Conservation (phyloP, 2,113 vertebrate species). For the Penelope pileata region DNA sequence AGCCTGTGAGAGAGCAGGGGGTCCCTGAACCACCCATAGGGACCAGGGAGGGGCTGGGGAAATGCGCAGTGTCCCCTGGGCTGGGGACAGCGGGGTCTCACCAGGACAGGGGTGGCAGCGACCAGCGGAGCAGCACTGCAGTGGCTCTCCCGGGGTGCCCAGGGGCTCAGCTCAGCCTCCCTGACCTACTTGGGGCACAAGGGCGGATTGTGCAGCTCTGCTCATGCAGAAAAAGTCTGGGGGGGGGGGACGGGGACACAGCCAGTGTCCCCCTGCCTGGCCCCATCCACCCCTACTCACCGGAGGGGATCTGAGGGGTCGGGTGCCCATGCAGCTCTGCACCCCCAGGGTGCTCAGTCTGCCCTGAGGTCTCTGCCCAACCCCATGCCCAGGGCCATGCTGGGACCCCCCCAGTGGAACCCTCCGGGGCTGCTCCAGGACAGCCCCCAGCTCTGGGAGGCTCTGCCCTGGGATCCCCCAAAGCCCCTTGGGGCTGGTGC, state of each 20-base stretch:
- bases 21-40: neutral
- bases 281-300: neutral
- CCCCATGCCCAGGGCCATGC: neutral
- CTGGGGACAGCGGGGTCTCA: neutral
- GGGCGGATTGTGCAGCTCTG: conserved; percentile 12
- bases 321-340: neutral
- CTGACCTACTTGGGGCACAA: conserved; percentile 68
- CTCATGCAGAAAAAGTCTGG: conserved; percentile 50
- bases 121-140: neutral
- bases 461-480: neutral
- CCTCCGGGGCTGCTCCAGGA: neutral
- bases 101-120: neutral
- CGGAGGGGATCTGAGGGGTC: neutral
- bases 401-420: neutral
- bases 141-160: neutral
- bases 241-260: neutral
- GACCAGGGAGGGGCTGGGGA: neutral
- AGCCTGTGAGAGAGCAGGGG: neutral
- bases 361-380: neutral
- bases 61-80: neutral
- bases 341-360: neutral
- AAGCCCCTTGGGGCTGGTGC: neutral
- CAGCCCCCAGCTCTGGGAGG: neutral
- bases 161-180: neutral
- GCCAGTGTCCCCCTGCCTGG: neutral